Percentiles rank a stretch among this genome's conserved stretches.
Conservation (phyloP, 2,888 invertebrate genomes). For the Volucella inanis region DNA sequence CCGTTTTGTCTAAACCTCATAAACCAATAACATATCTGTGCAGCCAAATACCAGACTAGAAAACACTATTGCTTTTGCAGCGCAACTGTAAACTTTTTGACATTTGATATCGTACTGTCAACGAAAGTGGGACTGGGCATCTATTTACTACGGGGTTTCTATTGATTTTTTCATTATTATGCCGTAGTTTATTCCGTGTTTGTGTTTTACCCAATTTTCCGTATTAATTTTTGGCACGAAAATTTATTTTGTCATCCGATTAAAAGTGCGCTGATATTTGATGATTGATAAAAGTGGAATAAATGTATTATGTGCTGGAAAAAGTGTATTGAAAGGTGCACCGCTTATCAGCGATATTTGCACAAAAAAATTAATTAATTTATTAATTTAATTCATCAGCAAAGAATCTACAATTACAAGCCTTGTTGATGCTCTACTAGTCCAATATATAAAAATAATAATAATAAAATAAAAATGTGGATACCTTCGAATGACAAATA, state of each 20-base stretch:
- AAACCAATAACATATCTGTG: slow-evolving; percentile 26
- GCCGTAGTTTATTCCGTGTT: slow-evolving; percentile 63
- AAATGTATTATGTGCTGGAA: slow-evolving; percentile 39
- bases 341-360: slow-evolving; percentile 46
- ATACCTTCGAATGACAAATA: slow-evolving; percentile 83
- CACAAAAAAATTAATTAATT: slow-evolving; percentile 26
- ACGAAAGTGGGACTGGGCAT: slow-evolving; percentile 46
- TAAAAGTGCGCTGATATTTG: background rate
- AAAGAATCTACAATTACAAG: slow-evolving; percentile 10
- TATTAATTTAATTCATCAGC: slow-evolving; percentile 12
- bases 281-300: slow-evolving; percentile 1
- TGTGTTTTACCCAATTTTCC: slow-evolving; percentile 45
- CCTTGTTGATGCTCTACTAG: slow-evolving; percentile 36
- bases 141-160: slow-evolving; percentile 70
- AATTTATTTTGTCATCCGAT: background rate
- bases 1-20: slow-evolving; percentile 33
- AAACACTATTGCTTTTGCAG: slow-evolving; percentile 34
- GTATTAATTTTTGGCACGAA: slow-evolving; percentile 7
- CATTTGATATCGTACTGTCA: slow-evolving; percentile 66
- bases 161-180: slow-evolving; percentile 71
- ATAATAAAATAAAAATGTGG: slow-evolving; percentile 79
- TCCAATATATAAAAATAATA: background rate
- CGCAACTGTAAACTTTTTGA: slow-evolving; percentile 48
- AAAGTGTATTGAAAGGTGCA: slow-evolving; percentile 41
- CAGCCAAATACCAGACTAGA: background rate